Percentiles rank a stretch among this genome's conserved stretches.
Evolutionary conservation across 2,797 vertebrate genomes (phyloP).

Genomic region (Gymnocypris eckloni): DNA sequence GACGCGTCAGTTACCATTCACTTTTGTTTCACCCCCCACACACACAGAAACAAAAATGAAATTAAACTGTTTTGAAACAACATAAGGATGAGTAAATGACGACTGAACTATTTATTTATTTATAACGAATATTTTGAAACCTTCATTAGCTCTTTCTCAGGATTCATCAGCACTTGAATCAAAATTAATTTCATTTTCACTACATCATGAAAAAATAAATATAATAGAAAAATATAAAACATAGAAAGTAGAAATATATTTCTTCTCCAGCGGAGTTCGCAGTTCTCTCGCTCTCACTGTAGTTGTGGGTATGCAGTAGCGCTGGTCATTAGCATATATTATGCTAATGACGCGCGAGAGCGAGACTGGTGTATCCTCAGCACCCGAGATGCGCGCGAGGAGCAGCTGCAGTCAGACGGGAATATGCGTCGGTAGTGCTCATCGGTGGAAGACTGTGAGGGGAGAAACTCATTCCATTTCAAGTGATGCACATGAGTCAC

Average conservation of each 20-base stretch:
- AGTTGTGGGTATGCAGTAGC: slow-evolving; percentile 35
- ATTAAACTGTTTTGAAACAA: neutral
- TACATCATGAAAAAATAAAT: neutral
- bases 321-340: slow-evolving; percentile 71
- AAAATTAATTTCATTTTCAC: neutral
- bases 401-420: slow-evolving; percentile 60
- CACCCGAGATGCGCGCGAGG: slow-evolving; percentile 41
- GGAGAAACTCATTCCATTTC: slow-evolving; percentile 67
- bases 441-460: slow-evolving; percentile 47
- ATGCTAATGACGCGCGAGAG: slow-evolving; percentile 76
- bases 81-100: neutral
- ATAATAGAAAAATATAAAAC: neutral
- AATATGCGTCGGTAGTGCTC: slow-evolving; percentile 65
- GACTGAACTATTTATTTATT: neutral
- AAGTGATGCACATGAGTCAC: slow-evolving; percentile 73
- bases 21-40: neutral
- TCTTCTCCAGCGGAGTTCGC: neutral
- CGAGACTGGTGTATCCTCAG: slow-evolving; percentile 9
- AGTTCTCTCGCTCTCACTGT: neutral
- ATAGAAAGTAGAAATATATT: neutral
- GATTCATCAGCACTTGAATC: neutral
- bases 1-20: neutral
- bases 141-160: neutral
- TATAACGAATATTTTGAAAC: neutral
- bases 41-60: neutral